Conservation (phyloP, 2,888 invertebrate species). For the Ecliptopera silaceata region DNA sequence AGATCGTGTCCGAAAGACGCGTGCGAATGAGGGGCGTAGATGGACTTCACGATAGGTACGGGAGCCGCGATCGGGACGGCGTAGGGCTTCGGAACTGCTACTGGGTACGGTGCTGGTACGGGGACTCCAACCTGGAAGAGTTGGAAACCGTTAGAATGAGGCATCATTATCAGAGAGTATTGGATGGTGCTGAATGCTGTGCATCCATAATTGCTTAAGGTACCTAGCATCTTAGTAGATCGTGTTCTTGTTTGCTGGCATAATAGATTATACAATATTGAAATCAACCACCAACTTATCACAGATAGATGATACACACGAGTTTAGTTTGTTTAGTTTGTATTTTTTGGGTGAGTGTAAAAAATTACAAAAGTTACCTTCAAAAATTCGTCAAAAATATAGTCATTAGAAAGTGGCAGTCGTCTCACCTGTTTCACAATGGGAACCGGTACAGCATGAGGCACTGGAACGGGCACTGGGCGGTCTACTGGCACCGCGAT, state of each 20-base stretch:
- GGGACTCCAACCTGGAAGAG: conserved; percentile 71
- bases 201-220: no score
- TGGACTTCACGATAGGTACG: conserved; percentile 57
- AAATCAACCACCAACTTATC: no score
- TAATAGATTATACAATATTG: no score
- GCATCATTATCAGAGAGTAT: background rate
- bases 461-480: conserved; percentile 73
- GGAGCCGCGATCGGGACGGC: conserved; percentile 69
- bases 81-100: conserved; percentile 69
- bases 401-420: background rate
- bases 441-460: conserved; percentile 72
- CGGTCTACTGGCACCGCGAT: conserved; percentile 80
- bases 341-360: background rate
- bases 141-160: no score
- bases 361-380: no score
- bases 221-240: no score
- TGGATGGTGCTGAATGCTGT: no score
- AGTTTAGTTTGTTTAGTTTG: no score
- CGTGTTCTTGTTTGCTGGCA: no score
- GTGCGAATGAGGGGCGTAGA: conserved; percentile 42
- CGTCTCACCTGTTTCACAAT: conserved; percentile 68
- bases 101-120: conserved; percentile 76
- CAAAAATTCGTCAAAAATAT: no score
- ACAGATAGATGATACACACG: no score
- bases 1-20: conserved; percentile 38